Percentiles rank a stretch among this genome's conserved stretches.
These are phyloP conservation scores for Seriola dumerili DNA, from an alignment of 2,113 vertebrate species.

Conservation along the genomic window DNA sequence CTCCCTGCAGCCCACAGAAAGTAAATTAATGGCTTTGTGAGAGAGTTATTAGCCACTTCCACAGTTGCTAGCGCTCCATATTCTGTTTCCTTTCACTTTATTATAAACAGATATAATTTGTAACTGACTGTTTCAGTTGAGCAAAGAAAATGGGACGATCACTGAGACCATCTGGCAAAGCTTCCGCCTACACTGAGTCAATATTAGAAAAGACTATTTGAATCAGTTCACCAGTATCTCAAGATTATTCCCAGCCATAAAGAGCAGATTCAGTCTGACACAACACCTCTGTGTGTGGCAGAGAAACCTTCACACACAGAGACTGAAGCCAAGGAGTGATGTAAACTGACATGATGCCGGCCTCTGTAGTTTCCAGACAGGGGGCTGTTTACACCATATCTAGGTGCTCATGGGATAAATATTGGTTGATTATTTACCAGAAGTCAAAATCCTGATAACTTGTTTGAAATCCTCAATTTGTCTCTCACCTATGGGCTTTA, in stretches of 20 bases:
- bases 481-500: neutral
- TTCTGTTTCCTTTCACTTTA: neutral
- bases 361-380: neutral
- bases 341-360: neutral
- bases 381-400: neutral
- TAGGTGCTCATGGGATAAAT: neutral
- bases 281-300: neutral
- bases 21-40: neutral
- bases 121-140: neutral
- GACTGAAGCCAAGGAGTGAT: neutral
- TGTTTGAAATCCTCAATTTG: neutral
- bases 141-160: neutral
- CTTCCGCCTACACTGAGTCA: conserved; percentile 3
- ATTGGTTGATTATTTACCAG: neutral
- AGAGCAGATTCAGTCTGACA: neutral
- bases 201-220: neutral
- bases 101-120: neutral
- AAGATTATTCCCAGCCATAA: neutral
- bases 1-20: neutral
- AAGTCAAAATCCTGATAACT: too few relatives aligned
- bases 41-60: neutral
- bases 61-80: neutral
- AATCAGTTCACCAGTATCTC: neutral
- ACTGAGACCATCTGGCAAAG: neutral
- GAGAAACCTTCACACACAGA: neutral